Evolutionary conservation across 2,797 vertebrate genomes (phyloP).

Genomic region (Halcyon chelicuti): DNA sequence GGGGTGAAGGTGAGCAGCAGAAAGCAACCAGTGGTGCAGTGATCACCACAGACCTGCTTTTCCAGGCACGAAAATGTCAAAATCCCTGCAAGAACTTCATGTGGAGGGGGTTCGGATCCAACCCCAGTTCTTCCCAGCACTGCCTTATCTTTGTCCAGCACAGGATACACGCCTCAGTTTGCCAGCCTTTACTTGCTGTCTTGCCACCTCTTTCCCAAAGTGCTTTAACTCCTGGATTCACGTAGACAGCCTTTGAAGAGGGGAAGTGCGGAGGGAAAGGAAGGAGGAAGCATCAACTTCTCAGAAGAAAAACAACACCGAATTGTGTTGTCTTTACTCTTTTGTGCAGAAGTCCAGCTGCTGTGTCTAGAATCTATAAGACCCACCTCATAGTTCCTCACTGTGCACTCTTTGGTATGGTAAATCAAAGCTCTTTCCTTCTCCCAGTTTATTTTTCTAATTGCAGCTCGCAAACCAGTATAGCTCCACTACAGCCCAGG

Average conservation of each 20-base stretch:
- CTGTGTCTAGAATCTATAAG: not conserved
- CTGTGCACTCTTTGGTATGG: not conserved
- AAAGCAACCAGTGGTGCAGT: not conserved
- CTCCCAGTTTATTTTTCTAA: not conserved
- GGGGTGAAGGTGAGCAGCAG: not conserved
- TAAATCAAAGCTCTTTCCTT: not conserved
- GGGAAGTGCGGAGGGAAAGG: not conserved
- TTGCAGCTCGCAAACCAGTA: not conserved
- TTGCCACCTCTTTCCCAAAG: not conserved
- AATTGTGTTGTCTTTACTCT: not conserved
- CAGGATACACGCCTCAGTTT: not conserved
- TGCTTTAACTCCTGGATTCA: not conserved
- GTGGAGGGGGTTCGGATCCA: fast-evolving
- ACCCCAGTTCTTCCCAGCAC: not conserved
- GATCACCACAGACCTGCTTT: not conserved
- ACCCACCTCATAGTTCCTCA: fast-evolving
- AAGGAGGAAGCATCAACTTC: not conserved
- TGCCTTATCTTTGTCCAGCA: not conserved
- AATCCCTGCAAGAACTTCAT: not conserved
- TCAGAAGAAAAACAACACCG: not conserved
- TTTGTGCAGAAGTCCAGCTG: not conserved
- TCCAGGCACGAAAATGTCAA: not conserved
- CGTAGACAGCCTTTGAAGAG: not conserved
- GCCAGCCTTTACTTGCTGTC: not conserved
- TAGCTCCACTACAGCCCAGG: not conserved